Conservation (phyloP, 2,113 vertebrate genomes). For the Pomatorhinus ruficollis region DNA sequence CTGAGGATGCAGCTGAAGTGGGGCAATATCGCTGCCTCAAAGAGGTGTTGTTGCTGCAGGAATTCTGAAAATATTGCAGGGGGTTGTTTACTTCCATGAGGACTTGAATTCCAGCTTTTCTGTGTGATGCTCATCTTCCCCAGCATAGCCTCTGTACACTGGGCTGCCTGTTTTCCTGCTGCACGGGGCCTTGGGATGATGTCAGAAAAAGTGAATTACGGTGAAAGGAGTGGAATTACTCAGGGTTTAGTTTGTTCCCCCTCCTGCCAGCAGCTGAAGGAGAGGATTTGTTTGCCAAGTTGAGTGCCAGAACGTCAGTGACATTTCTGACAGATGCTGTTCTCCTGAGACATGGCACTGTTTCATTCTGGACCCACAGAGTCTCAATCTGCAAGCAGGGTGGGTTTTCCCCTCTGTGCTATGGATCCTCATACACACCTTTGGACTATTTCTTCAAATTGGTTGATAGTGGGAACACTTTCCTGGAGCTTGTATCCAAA, state of each 20-base stretch:
- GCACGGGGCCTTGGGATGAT: not conserved
- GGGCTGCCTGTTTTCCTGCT: not conserved
- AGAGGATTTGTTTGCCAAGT: not conserved
- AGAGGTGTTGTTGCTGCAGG: not conserved
- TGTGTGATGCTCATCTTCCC: not conserved
- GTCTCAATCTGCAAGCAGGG: not conserved
- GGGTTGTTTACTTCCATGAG: not conserved
- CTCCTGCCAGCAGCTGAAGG: not conserved
- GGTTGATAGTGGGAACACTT: not conserved
- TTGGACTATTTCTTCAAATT: not conserved
- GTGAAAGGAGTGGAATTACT: not conserved
- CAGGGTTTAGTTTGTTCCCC: not conserved
- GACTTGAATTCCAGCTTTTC: not conserved
- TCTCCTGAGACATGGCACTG: not conserved
- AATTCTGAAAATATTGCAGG: not conserved
- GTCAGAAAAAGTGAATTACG: not conserved
- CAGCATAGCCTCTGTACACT: accelerated
- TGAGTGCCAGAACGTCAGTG: not conserved
- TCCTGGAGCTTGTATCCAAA: not conserved
- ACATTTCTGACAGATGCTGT: not conserved
- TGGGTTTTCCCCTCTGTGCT: not conserved
- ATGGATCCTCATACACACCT: not conserved
- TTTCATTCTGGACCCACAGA: not conserved
- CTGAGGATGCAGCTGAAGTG: not conserved
- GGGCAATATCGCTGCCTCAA: not conserved